Conservation (phyloP, 2,888 invertebrate genomes). For the Physocephala rufipes region DNA sequence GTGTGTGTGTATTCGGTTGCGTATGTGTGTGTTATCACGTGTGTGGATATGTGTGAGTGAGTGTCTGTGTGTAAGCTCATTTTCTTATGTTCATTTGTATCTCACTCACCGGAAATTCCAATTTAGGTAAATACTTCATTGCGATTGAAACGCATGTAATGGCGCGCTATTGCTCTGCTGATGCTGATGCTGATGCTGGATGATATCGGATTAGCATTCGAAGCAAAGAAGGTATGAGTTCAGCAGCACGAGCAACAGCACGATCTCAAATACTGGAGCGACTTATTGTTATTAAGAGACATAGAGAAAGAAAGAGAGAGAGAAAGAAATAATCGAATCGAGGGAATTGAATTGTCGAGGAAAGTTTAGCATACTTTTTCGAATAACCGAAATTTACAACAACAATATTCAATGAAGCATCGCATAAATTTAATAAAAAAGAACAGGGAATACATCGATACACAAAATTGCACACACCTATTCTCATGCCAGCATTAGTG, state of each 20-base stretch:
- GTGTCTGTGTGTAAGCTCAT: constrained; percentile 32
- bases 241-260: background rate
- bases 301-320: no score
- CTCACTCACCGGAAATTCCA: constrained; percentile 61
- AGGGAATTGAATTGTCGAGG: no score
- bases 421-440: background rate
- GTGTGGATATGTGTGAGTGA: background rate
- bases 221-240: background rate
- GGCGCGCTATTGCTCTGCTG: constrained; percentile 3
- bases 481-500: background rate
- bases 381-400: background rate
- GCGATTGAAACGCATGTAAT: constrained; percentile 42
- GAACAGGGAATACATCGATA: background rate
- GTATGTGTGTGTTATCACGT: background rate
- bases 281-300: no score
- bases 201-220: constrained; percentile 31
- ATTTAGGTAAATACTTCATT: constrained; percentile 62
- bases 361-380: background rate
- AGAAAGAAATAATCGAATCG: no score
- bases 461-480: background rate
- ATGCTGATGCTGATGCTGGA: constrained; percentile 41
- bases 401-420: constrained; percentile 19
- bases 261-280: no score
- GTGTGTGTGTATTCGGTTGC: no score
- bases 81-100: constrained; percentile 46